Evolutionary conservation across 2,888 invertebrate species (phyloP).

Genomic region (Mesoligia furuncula): DNA sequence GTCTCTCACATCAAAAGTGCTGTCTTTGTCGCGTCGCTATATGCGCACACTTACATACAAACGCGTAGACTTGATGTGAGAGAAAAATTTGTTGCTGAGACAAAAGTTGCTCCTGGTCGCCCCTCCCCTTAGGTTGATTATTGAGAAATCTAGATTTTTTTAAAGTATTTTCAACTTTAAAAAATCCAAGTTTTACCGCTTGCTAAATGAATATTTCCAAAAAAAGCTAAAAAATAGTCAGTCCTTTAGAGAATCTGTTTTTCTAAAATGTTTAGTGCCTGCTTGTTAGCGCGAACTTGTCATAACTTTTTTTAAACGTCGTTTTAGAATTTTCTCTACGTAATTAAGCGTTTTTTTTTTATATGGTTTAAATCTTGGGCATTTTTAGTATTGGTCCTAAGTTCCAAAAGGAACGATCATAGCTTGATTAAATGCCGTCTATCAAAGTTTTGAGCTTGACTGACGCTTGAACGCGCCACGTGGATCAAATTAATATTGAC

Average conservation of each 20-base stretch:
- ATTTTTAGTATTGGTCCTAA: background rate
- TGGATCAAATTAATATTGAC: background rate
- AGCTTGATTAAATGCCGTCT: background rate
- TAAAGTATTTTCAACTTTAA: too few species aligned
- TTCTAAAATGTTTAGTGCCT: constrained; percentile 15
- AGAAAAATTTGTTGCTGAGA: too few species aligned
- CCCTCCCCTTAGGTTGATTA: too few species aligned
- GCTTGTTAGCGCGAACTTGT: constrained; percentile 21
- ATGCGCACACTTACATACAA: too few species aligned
- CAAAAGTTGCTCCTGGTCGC: too few species aligned
- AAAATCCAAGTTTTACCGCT: background rate
- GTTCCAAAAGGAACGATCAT: background rate
- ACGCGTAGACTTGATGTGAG: too few species aligned
- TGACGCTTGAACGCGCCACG: background rate
- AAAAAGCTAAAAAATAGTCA: background rate
- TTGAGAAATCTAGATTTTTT: too few species aligned
- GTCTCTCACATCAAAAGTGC: background rate
- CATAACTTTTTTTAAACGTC: background rate
- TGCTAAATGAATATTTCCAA: background rate
- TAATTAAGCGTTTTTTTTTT: background rate
- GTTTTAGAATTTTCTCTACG: background rate
- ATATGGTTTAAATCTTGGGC: background rate
- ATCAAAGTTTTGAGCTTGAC: constrained; percentile 1
- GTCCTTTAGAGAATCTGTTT: background rate
- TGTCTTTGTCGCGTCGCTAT: too few species aligned